Percentiles rank a stretch among this genome's conserved stretches.
Conservation (phyloP, 2,797 vertebrate genomes). For the Megaceryle alcyon region DNA sequence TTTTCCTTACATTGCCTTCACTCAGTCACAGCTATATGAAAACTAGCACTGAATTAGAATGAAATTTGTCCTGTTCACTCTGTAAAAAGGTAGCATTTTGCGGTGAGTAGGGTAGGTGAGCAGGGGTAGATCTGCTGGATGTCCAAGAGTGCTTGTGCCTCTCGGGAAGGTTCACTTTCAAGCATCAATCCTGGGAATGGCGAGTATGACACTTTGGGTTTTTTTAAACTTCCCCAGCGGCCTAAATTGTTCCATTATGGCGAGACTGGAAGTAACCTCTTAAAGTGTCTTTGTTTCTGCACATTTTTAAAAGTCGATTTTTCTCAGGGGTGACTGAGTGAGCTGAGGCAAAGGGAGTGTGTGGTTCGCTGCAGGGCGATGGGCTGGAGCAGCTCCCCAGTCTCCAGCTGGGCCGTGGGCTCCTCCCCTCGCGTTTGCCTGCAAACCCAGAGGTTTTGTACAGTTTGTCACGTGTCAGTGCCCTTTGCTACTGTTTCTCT, state of each 20-base stretch:
- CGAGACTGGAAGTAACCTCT: constrained; percentile 50
- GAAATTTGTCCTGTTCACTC: background rate
- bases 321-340: constrained; percentile 71
- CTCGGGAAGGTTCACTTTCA: constrained; percentile 25
- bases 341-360: constrained; percentile 30
- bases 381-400: background rate
- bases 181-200: constrained; percentile 34
- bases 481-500: constrained; percentile 75
- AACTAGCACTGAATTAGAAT: background rate
- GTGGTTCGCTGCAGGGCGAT: background rate
- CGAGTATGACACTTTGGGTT: background rate
- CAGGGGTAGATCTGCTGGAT: background rate
- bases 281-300: constrained; percentile 68
- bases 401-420: constrained; percentile 17
- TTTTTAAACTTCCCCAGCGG: constrained; percentile 20
- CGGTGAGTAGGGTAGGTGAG: background rate
- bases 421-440: constrained; percentile 36
- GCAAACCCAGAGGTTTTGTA: constrained; percentile 50
- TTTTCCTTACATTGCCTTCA: constrained; percentile 59
- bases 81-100: background rate
- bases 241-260: constrained; percentile 45
- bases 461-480: constrained; percentile 65
- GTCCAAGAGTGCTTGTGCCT: background rate
- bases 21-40: constrained; percentile 30
- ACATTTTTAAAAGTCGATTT: constrained; percentile 55